These are phyloP conservation scores for Zeugodacus cucurbitae DNA, from an alignment of 1,140 invertebrate genomes.

Conservation along the genomic window DNA sequence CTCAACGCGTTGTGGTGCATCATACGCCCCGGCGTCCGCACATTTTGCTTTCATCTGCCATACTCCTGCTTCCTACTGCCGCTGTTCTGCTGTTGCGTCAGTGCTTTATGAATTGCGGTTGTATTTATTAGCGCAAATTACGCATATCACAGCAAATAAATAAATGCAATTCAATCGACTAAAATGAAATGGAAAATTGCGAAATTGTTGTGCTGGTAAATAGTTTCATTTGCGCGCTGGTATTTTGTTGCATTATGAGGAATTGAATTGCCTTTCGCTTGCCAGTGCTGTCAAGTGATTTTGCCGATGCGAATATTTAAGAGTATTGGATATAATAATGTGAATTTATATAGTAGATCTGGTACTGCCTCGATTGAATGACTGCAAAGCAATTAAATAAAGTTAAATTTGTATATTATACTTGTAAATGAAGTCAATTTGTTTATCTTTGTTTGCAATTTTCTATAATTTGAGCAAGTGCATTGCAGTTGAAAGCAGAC, in stretches of 20 bases:
- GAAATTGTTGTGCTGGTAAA: conserved; percentile 1
- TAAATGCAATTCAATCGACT: conserved; percentile 10
- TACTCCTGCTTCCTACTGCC: not conserved
- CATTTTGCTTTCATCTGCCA: not conserved
- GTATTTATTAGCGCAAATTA: not conserved
- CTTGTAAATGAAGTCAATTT: too few relatives aligned
- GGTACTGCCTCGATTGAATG: not conserved
- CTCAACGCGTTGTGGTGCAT: not conserved
- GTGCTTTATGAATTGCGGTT: not conserved
- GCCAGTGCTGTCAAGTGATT: not conserved
- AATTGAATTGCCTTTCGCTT: not conserved
- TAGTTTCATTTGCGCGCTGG: not conserved
- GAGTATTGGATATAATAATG: not conserved
- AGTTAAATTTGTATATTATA: not conserved
- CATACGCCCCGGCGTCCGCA: not conserved
- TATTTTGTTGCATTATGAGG: not conserved
- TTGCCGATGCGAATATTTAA: not conserved
- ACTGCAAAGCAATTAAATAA: not conserved
- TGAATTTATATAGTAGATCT: not conserved
- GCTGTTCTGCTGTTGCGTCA: not conserved
- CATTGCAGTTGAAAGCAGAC: too few relatives aligned
- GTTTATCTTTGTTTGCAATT: too few relatives aligned
- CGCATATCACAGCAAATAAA: not conserved
- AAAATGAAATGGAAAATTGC: not conserved
- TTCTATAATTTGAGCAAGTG: too few relatives aligned